Percentiles rank a stretch among this genome's conserved stretches.
Conservation (phyloP, 2,888 invertebrate species). For the Eulithis prunata region DNA sequence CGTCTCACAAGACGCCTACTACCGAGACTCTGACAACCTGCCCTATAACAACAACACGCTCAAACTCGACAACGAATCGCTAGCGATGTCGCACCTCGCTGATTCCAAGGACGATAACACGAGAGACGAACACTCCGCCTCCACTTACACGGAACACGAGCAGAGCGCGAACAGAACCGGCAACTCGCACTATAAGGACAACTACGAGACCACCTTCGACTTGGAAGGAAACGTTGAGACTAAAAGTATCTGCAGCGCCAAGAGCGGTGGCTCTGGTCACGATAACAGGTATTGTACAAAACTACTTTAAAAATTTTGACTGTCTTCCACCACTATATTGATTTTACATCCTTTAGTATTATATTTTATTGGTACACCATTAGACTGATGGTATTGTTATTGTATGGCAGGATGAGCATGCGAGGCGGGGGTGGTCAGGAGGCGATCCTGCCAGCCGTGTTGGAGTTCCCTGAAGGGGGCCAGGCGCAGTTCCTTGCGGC, state of each 20-base stretch:
- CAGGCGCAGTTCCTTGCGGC: conserved; percentile 96
- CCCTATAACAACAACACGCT: conserved; percentile 80
- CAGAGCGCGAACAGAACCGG: conserved; percentile 61
- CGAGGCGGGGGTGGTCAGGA: conserved; percentile 87
- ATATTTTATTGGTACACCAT: neutral
- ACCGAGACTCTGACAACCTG: conserved; percentile 60
- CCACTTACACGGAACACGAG: conserved; percentile 71
- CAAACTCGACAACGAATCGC: conserved; percentile 78
- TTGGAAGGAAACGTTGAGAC: conserved; percentile 96
- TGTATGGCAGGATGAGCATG: conserved; percentile 55
- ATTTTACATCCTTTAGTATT: neutral
- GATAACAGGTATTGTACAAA: conserved; percentile 88
- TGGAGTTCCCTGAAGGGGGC: conserved; percentile 97
- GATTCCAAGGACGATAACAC: conserved; percentile 74
- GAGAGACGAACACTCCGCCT: conserved; percentile 68
- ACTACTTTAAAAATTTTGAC: neutral
- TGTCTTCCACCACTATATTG: neutral
- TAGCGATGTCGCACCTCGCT: conserved; percentile 73
- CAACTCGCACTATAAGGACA: conserved; percentile 86
- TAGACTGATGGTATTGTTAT: neutral
- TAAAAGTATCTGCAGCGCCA: conserved; percentile 93
- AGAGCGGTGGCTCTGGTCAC: conserved; percentile 90
- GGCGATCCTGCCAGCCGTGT: conserved; percentile 95
- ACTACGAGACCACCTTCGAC: conserved; percentile 94
- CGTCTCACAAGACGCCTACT: conserved; percentile 86